Conservation (phyloP, 2,113 vertebrate genomes). For the Chitala chitala region DNA sequence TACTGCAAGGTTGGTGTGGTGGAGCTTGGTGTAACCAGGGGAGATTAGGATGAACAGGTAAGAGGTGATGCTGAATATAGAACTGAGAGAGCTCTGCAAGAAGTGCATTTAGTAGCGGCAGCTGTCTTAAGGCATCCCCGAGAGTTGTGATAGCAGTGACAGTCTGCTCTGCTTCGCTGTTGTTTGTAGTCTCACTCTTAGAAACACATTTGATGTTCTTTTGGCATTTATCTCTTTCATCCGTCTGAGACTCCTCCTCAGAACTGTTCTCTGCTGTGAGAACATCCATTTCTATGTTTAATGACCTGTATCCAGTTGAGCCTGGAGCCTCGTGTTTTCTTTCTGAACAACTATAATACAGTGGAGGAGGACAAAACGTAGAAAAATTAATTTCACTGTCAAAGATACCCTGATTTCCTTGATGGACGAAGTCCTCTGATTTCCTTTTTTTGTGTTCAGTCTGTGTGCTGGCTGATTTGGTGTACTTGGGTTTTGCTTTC, state of each 20-base stretch:
- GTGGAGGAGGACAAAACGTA: conserved; percentile 70
- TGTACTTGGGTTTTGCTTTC: background rate
- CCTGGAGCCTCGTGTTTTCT: conserved; percentile 31
- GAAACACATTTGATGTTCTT: background rate
- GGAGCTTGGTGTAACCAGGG: conserved; percentile 57
- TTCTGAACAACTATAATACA: conserved; percentile 65
- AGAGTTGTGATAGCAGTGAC: conserved; percentile 29
- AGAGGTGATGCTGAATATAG: conserved; percentile 39
- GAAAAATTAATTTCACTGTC: conserved; percentile 43
- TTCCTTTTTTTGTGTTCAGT: conserved; percentile 26
- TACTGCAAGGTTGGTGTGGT: background rate
- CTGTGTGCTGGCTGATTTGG: conserved; percentile 17
- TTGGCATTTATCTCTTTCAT: conserved; percentile 26
- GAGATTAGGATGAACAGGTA: conserved; percentile 46
- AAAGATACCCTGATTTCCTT: conserved; percentile 14
- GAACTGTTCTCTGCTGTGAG: conserved; percentile 34
- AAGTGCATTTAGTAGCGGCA: conserved; percentile 80
- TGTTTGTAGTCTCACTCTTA: background rate
- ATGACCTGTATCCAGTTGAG: conserved; percentile 23
- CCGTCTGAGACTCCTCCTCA: conserved; percentile 22
- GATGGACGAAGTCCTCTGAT: background rate
- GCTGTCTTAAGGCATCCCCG: conserved; percentile 49
- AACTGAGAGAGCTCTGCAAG: conserved; percentile 75
- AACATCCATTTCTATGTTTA: conserved; percentile 26
- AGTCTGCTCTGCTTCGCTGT: background rate